Evolutionary conservation across 2,113 vertebrate genomes (phyloP).

Genomic region (Vanacampus margaritifer): DNA sequence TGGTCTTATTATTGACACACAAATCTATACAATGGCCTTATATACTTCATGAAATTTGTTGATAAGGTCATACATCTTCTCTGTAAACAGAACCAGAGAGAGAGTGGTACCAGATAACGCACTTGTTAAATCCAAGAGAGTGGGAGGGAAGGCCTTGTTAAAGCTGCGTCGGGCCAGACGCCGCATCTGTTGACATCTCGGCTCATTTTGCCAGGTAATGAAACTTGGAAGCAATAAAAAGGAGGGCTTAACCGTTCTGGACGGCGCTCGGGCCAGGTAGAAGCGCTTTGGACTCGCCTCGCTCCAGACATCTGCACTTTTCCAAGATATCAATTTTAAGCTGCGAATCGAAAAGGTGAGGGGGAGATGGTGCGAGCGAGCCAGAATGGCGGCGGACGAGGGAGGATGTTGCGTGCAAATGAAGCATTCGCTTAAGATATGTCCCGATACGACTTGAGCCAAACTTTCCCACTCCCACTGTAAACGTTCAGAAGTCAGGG

Average conservation of each 20-base stretch:
- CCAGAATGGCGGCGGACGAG: slow-evolving; percentile 57
- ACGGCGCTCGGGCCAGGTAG: slow-evolving; percentile 42
- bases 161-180: slow-evolving; percentile 39
- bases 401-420: slow-evolving; percentile 66
- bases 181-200: slow-evolving; percentile 20
- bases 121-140: slow-evolving; percentile 41
- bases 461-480: slow-evolving; percentile 54
- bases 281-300: slow-evolving; percentile 49
- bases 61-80: too few relatives aligned
- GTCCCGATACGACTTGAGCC: slow-evolving; percentile 52
- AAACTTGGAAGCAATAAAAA: slow-evolving; percentile 34
- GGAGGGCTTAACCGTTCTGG: slow-evolving; percentile 34
- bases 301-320: slow-evolving; percentile 69
- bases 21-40: too few relatives aligned
- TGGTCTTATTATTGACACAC: too few relatives aligned
- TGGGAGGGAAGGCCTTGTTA: slow-evolving; percentile 53
- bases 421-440: slow-evolving; percentile 64
- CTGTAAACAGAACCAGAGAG: slow-evolving; percentile 58
- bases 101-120: slow-evolving; percentile 68
- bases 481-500: slow-evolving; percentile 37
- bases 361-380: slow-evolving; percentile 10
- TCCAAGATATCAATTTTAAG: slow-evolving; percentile 58
- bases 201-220: slow-evolving; percentile 21
- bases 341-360: slow-evolving; percentile 42
- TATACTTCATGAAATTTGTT: too few relatives aligned